These are phyloP conservation scores for Zelostemma sp. DNA, from an alignment of 1,140 invertebrate genomes.

Conservation along the genomic window DNA sequence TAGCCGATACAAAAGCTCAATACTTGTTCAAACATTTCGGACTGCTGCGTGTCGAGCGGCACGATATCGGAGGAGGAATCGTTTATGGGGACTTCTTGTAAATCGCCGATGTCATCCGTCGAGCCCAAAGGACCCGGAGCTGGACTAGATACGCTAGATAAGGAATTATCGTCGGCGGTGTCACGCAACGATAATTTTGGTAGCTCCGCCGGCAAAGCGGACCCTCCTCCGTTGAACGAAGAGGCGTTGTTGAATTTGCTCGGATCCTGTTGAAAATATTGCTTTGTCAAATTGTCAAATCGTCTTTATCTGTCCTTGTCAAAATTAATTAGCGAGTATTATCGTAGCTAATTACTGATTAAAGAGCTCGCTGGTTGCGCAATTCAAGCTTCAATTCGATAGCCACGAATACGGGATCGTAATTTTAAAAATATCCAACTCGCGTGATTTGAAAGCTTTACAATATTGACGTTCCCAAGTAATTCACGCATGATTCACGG, in stretches of 20 bases:
- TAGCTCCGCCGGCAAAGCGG: conserved; percentile 55
- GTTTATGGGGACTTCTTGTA: conserved; percentile 68
- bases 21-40: conserved; percentile 58
- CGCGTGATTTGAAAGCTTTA: too few relatives aligned
- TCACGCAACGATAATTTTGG: conserved; percentile 63
- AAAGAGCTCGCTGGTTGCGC: too few relatives aligned
- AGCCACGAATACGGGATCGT: too few relatives aligned
- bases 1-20: too few relatives aligned
- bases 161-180: conserved; percentile 58
- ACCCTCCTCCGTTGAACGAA: conserved; percentile 63
- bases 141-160: conserved; percentile 61
- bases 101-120: conserved; percentile 60
- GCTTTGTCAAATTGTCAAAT: too few relatives aligned
- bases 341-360: too few relatives aligned
- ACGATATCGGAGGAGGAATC: conserved; percentile 51
- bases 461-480: too few relatives aligned
- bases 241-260: conserved; percentile 50
- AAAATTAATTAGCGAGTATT: too few relatives aligned
- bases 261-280: conserved; percentile 61
- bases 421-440: too few relatives aligned
- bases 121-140: conserved; percentile 56
- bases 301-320: too few relatives aligned
- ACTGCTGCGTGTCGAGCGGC: conserved; percentile 44
- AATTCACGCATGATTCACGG: too few relatives aligned
- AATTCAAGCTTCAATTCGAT: too few relatives aligned